A percentile compares a stretch with the other conserved stretches of the same genome.
These are phyloP conservation scores for Congeria kusceri DNA, from an alignment of 2,888 invertebrate species.

Conservation along the genomic window DNA sequence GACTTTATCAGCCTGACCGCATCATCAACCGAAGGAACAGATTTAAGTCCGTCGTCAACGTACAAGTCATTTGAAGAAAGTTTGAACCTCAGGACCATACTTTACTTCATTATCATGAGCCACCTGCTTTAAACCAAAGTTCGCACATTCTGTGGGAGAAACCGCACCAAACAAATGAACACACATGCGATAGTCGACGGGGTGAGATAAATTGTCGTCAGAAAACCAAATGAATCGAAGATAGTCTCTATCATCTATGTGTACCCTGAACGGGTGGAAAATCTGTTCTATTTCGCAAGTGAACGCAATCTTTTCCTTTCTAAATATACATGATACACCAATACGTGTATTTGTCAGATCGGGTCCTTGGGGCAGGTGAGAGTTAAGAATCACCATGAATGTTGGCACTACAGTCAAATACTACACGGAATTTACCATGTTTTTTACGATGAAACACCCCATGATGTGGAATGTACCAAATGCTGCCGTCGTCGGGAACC, in stretches of 20 bases:
- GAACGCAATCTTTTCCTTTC: constrained; percentile 40
- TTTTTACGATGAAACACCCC: constrained; percentile 37
- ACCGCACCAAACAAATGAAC: constrained; percentile 34
- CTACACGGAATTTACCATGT: constrained; percentile 31
- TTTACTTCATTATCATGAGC: constrained; percentile 25
- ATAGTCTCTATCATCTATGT: constrained; percentile 17
- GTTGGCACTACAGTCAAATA: constrained; percentile 59
- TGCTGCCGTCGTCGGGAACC: neutral
- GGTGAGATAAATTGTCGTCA: constrained; percentile 8
- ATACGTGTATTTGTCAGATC: constrained; percentile 53
- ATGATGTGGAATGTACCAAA: constrained; percentile 50
- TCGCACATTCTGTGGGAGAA: constrained; percentile 58
- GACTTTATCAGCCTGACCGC: constrained; percentile 33
- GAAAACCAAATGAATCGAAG: constrained; percentile 56
- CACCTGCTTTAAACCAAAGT: constrained; percentile 46
- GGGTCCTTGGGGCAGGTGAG: constrained; percentile 55
- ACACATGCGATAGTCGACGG: constrained; percentile 52
- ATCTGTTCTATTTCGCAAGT: constrained; percentile 59
- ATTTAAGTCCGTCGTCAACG: constrained; percentile 44
- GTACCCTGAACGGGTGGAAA: constrained; percentile 51
- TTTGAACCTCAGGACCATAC: constrained; percentile 14
- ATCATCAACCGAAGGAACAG: constrained; percentile 13
- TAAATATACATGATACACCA: constrained; percentile 58
- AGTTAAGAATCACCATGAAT: constrained; percentile 35
- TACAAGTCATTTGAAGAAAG: constrained; percentile 36